Evolutionary conservation across 1,140 invertebrate species (phyloP), one percentile per base, ranked within the genome.

Genomic region (Subanguina moxae): DNA sequence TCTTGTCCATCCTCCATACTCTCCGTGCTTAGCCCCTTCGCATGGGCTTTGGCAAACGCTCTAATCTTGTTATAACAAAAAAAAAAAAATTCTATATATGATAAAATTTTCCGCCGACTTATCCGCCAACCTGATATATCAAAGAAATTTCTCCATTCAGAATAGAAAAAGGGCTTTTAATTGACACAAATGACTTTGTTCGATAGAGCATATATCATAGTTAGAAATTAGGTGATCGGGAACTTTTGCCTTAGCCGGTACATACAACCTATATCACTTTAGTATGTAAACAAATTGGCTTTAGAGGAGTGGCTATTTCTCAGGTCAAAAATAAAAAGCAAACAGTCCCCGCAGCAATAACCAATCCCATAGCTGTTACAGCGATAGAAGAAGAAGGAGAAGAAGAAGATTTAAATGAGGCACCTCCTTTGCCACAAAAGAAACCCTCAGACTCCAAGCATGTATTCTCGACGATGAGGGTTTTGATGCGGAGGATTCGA

Each of bases 271-370:
- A n/a, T 13, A 45, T 11, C n/a, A 11, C 43, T 45, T 45, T 11
- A 45, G 11, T 13, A 13, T 45, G 11, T 45, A 45, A 19, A 52
- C 48, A 3, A 52, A 3, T 52, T 52, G 8, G 17, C 17, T 52
- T 7, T 7, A 52, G 48, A 3, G 48, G 48, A 52, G 48, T 15
- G 3, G 23, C 48, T 8, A 52, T 52, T 15, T 52, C 48, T 8
- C 48, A 52, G 23, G 48, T 52, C n/a, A 52, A 52, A 15, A 52
- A 52, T 8, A 52, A 52, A 15, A 25, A 52, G 48, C 48, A 52
- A 25, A 7, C 8, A 52, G 17, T 52, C 8, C 48, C 48, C n/a
- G n/a, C n/a, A 25, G 23, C 23, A 52, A 25, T 52, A 19, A 15
- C 48, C 23, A 3, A 19, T 8, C n/a, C n/a, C n/a, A 7, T 15